phyloP scores from a whole-genome alignment of 2,797 vertebrate species.

The Sphenodon punctatus region DNA sequence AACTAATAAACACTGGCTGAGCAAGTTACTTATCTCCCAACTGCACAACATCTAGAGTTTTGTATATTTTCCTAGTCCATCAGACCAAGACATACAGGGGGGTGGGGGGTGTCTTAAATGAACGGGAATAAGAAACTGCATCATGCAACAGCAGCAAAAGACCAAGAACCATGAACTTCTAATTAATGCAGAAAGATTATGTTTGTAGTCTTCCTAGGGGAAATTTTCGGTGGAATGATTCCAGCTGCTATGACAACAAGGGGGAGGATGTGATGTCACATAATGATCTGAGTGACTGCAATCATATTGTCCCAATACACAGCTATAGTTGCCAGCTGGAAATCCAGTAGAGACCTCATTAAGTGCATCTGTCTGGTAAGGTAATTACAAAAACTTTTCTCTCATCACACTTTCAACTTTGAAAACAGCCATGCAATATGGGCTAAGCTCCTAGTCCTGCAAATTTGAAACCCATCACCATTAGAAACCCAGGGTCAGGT shows the following conservation, averaged over 20 bases:
- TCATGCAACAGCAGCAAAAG: neutral
- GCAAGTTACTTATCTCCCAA: neutral
- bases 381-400: slow-evolving; percentile 72
- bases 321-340: slow-evolving; percentile 38
- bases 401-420: slow-evolving; percentile 17
- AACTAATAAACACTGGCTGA: neutral
- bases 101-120: neutral
- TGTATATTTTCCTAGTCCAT: neutral
- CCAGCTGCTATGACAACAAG: slow-evolving; percentile 81
- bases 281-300: slow-evolving; percentile 59
- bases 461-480: neutral
- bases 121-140: neutral
- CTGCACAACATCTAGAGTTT: neutral
- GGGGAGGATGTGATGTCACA: slow-evolving; percentile 73
- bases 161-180: neutral
- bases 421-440: slow-evolving; percentile 1
- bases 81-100: neutral
- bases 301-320: slow-evolving; percentile 39
- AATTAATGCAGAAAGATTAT: slow-evolving; percentile 42
- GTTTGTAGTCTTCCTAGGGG: slow-evolving; percentile 42
- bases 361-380: slow-evolving; percentile 70
- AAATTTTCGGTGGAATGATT: slow-evolving; percentile 68
- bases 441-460: neutral
- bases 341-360: slow-evolving; percentile 77
- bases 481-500: neutral